Conservation (phyloP, 2,888 invertebrate species). For the Vanessa cardui region DNA sequence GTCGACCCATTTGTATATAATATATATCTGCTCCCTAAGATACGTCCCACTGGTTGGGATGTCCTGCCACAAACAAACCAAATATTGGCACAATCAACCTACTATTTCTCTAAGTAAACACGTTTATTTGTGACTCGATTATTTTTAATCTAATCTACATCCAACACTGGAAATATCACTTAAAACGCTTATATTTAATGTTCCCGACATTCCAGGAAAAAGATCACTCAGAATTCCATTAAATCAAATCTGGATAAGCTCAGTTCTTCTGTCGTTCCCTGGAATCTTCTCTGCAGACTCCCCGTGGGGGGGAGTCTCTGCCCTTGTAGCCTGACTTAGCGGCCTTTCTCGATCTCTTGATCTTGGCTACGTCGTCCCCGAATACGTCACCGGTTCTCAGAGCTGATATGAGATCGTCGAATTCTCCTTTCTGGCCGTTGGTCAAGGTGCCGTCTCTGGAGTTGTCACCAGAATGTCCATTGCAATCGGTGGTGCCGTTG, state of each 20-base stretch:
- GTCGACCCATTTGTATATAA: background rate
- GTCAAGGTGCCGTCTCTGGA: conserved; percentile 65
- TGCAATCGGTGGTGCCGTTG: conserved; percentile 77
- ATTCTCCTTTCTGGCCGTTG: conserved; percentile 90
- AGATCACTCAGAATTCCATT: conserved; percentile 14
- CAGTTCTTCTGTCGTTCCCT: conserved; percentile 77
- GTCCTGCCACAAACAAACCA: conserved; percentile 44
- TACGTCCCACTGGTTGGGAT: no score
- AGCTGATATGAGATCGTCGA: conserved; percentile 97
- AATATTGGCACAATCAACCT: conserved; percentile 38
- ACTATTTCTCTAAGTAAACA: conserved; percentile 22
- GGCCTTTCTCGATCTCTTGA: conserved; percentile 80
- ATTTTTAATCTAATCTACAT: conserved; percentile 23
- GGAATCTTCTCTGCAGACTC: conserved; percentile 72
- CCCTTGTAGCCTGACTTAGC: conserved; percentile 73
- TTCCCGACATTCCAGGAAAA: conserved; percentile 13
- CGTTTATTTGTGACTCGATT: conserved; percentile 41
- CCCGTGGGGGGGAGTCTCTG: conserved; percentile 73
- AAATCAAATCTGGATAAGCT: conserved; percentile 41
- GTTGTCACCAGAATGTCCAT: conserved; percentile 72
- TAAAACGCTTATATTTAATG: conserved; percentile 20
- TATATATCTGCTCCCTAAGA: no score
- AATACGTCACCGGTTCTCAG: conserved; percentile 97
- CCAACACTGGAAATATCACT: conserved; percentile 34
- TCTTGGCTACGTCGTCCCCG: conserved; percentile 97